A percentile compares a stretch with the other conserved stretches of the same genome.
Evolutionary conservation across 2,797 vertebrate genomes (phyloP).

Genomic region (Chanos chanos): DNA sequence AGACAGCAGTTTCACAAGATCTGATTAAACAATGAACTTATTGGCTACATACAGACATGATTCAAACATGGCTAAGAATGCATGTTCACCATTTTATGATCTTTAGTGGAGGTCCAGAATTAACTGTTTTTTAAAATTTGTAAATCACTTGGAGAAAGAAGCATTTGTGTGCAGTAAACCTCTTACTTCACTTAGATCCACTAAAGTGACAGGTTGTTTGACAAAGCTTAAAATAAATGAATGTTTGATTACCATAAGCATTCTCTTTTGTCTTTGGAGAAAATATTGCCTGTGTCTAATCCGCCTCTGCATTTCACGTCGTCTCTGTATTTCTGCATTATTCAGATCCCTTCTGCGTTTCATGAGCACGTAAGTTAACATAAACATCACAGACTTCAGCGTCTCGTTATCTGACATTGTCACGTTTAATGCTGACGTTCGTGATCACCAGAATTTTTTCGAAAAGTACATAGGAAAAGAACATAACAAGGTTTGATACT

Average conservation of each 20-base stretch:
- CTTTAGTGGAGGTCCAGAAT: too few species aligned
- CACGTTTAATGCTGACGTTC: neutral
- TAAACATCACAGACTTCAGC: constrained; percentile 60
- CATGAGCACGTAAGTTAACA: constrained; percentile 70
- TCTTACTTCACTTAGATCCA: too few species aligned
- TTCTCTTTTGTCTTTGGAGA: constrained; percentile 73
- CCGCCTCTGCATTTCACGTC: constrained; percentile 65
- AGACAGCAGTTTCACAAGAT: neutral
- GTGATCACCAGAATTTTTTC: too few species aligned
- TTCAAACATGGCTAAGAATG: too few species aligned
- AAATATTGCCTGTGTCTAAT: constrained; percentile 72
- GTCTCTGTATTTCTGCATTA: constrained; percentile 56
- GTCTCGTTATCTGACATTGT: constrained; percentile 61
- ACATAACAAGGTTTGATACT: too few species aligned
- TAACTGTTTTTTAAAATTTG: too few species aligned
- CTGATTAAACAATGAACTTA: neutral
- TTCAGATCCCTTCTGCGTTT: constrained; percentile 67
- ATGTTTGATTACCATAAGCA: constrained; percentile 60
- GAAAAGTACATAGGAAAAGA: too few species aligned
- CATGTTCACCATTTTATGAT: too few species aligned
- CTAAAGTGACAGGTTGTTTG: too few species aligned
- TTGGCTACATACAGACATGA: too few species aligned
- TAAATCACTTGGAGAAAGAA: neutral
- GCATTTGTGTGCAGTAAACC: too few species aligned
- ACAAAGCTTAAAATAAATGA: neutral